Conservation (phyloP, 1,140 invertebrate species). For the Subanguina moxae region DNA sequence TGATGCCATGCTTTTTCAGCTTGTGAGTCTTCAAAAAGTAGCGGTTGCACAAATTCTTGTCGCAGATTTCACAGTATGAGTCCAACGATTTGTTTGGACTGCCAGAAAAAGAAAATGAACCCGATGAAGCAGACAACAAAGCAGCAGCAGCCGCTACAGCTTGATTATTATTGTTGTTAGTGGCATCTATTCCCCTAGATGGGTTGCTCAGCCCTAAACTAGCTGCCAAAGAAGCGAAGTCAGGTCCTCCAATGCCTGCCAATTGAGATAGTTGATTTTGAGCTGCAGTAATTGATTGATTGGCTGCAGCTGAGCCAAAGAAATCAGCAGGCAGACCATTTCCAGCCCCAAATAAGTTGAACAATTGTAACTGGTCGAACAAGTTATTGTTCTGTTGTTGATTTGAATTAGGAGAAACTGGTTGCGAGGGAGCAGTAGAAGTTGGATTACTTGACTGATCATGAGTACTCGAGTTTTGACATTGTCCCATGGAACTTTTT, state of each 20-base stretch:
- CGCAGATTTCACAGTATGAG: constrained; percentile 84
- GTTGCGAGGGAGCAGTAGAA: no score
- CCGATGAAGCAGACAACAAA: background rate
- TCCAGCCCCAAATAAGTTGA: background rate
- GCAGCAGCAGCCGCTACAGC: background rate
- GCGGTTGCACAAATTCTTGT: constrained; percentile 90
- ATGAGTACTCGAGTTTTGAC: no score
- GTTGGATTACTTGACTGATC: no score
- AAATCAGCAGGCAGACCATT: no score
- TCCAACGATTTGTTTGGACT: constrained; percentile 15
- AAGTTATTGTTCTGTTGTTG: background rate
- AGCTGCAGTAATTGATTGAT: no score
- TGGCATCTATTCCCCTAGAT: background rate
- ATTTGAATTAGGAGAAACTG: no score
- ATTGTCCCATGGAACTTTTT: no score
- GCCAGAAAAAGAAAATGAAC: background rate
- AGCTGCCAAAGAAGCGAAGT: background rate
- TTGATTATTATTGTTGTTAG: background rate
- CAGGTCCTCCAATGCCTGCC: background rate
- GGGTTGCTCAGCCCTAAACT: background rate
- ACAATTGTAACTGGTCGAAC: background rate
- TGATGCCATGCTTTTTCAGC: constrained; percentile 82
- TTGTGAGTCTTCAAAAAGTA: constrained; percentile 88
- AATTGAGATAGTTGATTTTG: no score
- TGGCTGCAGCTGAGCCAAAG: no score